Conservation (phyloP, 2,888 invertebrate genomes). For the Aphodius sticticus region DNA sequence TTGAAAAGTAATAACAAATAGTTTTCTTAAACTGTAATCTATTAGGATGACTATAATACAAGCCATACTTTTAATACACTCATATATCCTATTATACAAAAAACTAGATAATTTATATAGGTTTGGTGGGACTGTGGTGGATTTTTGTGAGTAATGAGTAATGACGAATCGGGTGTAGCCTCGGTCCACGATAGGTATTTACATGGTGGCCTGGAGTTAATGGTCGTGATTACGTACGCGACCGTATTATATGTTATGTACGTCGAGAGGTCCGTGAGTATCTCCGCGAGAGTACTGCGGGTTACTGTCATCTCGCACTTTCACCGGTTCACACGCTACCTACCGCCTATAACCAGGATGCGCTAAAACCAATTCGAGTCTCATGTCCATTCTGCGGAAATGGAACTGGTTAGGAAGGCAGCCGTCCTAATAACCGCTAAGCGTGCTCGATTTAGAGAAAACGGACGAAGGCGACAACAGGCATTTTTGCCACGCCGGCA, state of each 20-base stretch:
- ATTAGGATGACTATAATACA: too few relatives aligned
- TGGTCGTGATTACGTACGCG: constrained; percentile 50
- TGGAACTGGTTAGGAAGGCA: constrained; percentile 27
- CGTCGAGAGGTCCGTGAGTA: constrained; percentile 35
- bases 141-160: too few relatives aligned
- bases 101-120: too few relatives aligned
- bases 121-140: too few relatives aligned
- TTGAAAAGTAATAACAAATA: too few relatives aligned
- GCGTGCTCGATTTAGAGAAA: neutral
- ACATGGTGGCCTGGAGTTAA: constrained; percentile 47
- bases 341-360: constrained; percentile 36
- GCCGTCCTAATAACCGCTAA: neutral
- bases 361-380: constrained; percentile 35
- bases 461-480: neutral
- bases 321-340: constrained; percentile 55
- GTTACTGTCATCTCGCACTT: constrained; percentile 55
- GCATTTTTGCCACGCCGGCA: neutral
- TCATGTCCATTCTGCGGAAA: constrained; percentile 32
- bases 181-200: constrained; percentile 30
- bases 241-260: constrained; percentile 42
- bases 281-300: constrained; percentile 25
- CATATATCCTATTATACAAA: too few relatives aligned
- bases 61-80: too few relatives aligned
- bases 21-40: too few relatives aligned
- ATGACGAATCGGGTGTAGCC: too few relatives aligned